phyloP scores from a whole-genome alignment of 2,888 invertebrate species.

The Cremastinae sp. region DNA sequence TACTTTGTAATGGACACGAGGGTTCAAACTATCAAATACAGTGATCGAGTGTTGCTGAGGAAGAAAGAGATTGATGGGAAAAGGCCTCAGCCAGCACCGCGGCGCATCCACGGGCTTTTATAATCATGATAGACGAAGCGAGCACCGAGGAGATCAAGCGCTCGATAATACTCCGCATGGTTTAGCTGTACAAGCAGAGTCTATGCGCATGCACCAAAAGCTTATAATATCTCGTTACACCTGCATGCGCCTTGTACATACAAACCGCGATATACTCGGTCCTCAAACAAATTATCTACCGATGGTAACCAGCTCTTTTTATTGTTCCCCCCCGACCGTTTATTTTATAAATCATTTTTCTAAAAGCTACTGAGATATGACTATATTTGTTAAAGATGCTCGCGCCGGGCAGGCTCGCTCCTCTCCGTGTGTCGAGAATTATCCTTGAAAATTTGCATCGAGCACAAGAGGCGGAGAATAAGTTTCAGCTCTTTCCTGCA shows the following conservation, averaged over 20 bases:
- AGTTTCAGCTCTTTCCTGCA: conserved; percentile 23
- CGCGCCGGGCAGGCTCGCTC: too few species aligned
- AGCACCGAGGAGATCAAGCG: conserved; percentile 54
- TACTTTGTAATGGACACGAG: conserved; percentile 45
- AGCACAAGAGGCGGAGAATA: too few species aligned
- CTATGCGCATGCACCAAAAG: not conserved
- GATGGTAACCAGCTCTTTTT: not conserved
- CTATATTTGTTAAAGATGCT: too few species aligned
- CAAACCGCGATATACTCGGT: conserved; percentile 37
- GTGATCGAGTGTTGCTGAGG: not conserved
- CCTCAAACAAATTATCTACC: conserved; percentile 8
- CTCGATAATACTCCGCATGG: conserved; percentile 41
- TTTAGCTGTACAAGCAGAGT: conserved; percentile 7
- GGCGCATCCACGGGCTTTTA: conserved; percentile 36
- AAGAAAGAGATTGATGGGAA: not conserved
- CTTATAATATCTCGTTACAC: conserved; percentile 49
- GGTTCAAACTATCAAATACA: conserved; percentile 51
- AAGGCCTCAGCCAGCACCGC: too few species aligned
- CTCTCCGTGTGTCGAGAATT: too few species aligned
- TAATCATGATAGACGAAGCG: conserved; percentile 58
- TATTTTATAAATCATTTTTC: too few species aligned
- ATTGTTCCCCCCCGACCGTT: too few species aligned
- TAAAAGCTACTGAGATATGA: too few species aligned
- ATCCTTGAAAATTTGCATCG: too few species aligned
- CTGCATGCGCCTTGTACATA: conserved; percentile 26